Base-by-base conservation (phyloP, 2,797 vertebrate species). In the Neosilurus hyrtlii region DNA sequence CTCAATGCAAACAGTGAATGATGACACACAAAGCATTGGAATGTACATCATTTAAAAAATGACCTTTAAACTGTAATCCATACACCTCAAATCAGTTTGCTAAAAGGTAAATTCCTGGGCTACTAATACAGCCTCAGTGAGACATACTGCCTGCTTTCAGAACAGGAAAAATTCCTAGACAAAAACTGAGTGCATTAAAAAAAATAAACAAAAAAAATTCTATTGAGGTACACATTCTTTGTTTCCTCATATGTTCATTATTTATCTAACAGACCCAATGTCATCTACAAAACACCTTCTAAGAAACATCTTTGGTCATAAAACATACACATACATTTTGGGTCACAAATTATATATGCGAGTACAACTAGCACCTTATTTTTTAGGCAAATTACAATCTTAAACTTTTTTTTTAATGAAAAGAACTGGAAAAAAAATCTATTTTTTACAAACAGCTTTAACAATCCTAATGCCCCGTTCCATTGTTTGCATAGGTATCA, bases 31-130 rank as follows among this genome's bases (percentile, higher is more conserved):
- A 88, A 62, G 75, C 71, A 80, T 66, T 86, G 91, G 88, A 93
- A 93, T 92, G 90, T 90, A 20, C 57, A 80, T 86, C 87, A 84
- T 67, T 85, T 87, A 79, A 84, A 66, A 72, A 86, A 88, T 90
- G 86, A 43, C 43, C 85, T 85, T 90, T 86, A 92, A 88, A 88
- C 84, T 90, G 78, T 83, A 88, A 85, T 89, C 66, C 43, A 88
- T 80, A 86, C 78, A 65, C 37, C 79, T 82, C 76, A 59, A 79
- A 61, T 80, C 52, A 72, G 73, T 84, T 84, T 49, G 82, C 76
- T 88, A 70, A 74, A 54, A 57, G 9, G n/a, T 63, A 70, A 49
- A 56, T 73, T 65, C 35, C 35, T n/a, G 66, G 16, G 30, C 61
- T 61, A 56, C 43, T 52, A 80, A 84, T 70, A 18, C 51, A 30